Evolutionary conservation across 1,140 invertebrate species (phyloP), one percentile per base, ranked within the genome.

Genomic region (Bombus balteatus): DNA sequence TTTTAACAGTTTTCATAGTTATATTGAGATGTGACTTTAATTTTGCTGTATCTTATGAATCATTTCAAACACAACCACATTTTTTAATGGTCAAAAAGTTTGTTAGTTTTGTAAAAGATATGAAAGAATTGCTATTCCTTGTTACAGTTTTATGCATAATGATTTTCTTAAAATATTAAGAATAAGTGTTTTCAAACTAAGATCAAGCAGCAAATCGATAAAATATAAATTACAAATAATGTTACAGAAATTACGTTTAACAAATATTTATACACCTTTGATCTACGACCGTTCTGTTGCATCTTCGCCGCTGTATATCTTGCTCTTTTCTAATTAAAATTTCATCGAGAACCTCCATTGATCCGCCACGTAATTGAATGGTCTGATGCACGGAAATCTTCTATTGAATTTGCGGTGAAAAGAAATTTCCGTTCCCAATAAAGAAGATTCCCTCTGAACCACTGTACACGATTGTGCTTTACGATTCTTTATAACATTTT

Each of bases 321-420:
- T 84, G 75, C 47, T 84, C 66, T 79, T 79, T 59, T 71, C 75
- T 57, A 84, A 84, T 84, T 84, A 84, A 84, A 79, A 79, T 84
- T 84, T 84, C 53, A 84, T 79, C 47, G 74, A 84, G 75, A 79
- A 65, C 22, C 12, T 53, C 75, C 75, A 84, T 84, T 62, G 75
- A 84, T 71, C 25, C 53, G 6, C 15, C 62, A 22, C 65, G 75
- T 41, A 62, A 78, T 79, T 84, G 53, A 84, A 79, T 71, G 12
- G 43, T 8, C 8, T 39, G 43, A 18, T 71, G 37, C 75, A 59
- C 37, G 53, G 75, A 79, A 43, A 79, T 79, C 75, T 84, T 84
- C 66, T 53, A 84, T 84, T 78, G 74, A 83, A 83, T 83, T 47
- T 79, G 18, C 66, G 65, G 6, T 79, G 75, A 84, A 79, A 79